Conservation (phyloP, 2,888 invertebrate genomes). For the Mimumesa dahlbomi region DNA sequence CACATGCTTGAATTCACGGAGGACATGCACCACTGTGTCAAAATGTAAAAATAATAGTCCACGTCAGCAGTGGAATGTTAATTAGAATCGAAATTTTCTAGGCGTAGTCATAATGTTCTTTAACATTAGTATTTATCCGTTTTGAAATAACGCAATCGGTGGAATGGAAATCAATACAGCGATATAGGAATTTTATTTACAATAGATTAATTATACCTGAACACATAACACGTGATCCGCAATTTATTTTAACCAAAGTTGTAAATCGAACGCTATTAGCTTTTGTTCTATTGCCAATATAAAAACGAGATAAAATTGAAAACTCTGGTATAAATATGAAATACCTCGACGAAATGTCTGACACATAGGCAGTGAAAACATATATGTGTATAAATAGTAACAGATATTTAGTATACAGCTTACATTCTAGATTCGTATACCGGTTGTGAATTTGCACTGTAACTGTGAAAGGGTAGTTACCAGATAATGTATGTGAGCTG, state of each 20-base stretch:
- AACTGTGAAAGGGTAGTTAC: constrained; percentile 62
- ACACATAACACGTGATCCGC: constrained; percentile 26
- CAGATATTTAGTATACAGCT: constrained; percentile 42
- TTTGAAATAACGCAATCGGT: constrained; percentile 13
- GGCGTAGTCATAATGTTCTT: constrained; percentile 7
- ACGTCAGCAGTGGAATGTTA: no score
- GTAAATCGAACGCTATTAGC: constrained; percentile 46
- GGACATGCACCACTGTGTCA: no score
- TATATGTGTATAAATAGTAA: constrained; percentile 52
- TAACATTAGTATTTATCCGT: constrained; percentile 1
- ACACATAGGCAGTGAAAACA: neutral
- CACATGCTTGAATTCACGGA: no score
- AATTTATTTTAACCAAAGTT: constrained; percentile 64
- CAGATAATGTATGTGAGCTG: constrained; percentile 40
- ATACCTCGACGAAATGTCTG: neutral
- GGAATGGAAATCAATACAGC: neutral
- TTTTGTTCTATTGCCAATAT: constrained; percentile 34
- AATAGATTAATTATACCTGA: constrained; percentile 21
- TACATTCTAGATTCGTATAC: constrained; percentile 57
- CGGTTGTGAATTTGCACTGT: constrained; percentile 61
- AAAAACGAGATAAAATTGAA: constrained; percentile 36
- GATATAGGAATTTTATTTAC: constrained; percentile 3
- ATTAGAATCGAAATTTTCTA: constrained; percentile 1
- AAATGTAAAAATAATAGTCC: no score
- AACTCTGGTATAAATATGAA: constrained; percentile 9